Evolutionary conservation across 1,140 invertebrate species (phyloP), one percentile per base, ranked within the genome.

Genomic region (Drosophila carrolli): DNA sequence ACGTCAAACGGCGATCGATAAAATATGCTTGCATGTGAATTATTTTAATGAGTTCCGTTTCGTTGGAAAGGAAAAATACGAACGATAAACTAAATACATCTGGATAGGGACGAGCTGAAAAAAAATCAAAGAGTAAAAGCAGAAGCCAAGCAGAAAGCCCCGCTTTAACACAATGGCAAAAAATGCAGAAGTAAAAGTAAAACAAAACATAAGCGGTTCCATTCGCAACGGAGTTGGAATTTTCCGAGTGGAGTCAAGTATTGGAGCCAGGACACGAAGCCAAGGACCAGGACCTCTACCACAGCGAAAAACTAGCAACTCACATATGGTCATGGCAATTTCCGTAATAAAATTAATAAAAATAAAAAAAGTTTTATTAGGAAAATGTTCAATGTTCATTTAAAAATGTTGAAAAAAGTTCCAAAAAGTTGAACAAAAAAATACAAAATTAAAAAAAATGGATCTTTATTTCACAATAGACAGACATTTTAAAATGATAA

Each of bases 21-120:
- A 89, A 88, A 71, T 71, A 71, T 80, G 83, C 83, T 88, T 88
- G 83, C 83, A 88, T 88, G 83, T 88, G 83, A 88, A 88, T 88
- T 88, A 88, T 88, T 88, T 88, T 88, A 88, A 88, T 88, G 83
- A 88, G 83, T 89, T 88, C 83, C 83, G 83, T 88, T 88, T 88
- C 76, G 83, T 40, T 88, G 83, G 76, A 88, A 88, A 67, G 78
- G 83, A 78, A 82, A 86, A 86, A 88, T 86, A 86, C 82, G 82
- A 88, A 73, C 82, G 82, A 86, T 86, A 86, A 86, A 86, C 82
- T 86, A 86, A 86, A 86, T 86, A 86, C 78, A 88, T 80, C 63
- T 78, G 63, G 63, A 79, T 89, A 83, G 67, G 67, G 61, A 58
- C 32, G 35, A 48, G 23, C 9, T 10, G 13, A 35, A 27, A 50